Percentiles rank a stretch among this genome's conserved stretches.
Conservation (phyloP, 23 tunicate species). For the Ciona savignyi region DNA sequence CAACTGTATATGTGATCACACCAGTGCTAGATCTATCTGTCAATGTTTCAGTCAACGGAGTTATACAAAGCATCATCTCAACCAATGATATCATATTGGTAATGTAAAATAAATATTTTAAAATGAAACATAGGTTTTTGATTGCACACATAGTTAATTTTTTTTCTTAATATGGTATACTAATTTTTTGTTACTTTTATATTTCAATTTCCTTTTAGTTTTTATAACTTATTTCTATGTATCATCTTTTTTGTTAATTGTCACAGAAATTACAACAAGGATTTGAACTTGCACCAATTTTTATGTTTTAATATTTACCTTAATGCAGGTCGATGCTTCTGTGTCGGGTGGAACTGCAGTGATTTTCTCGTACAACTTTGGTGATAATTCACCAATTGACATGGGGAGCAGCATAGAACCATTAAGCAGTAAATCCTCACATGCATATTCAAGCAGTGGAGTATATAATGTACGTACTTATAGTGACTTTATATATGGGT, state of each 20-base stretch:
- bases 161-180: no score
- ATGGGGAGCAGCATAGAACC: neutral
- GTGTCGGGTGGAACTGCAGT: neutral
- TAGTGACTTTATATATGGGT: no score
- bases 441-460: neutral
- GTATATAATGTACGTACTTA: neutral
- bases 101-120: no score
- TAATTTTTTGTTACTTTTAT: no score
- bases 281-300: no score
- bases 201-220: no score
- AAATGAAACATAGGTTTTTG: no score
- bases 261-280: no score
- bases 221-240: no score
- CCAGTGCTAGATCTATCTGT: slow-evolving; percentile 16
- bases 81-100: neutral
- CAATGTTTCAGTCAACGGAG: neutral
- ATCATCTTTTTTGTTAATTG: no score
- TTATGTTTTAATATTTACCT: no score
- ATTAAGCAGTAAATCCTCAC: neutral
- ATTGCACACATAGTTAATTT: no score
- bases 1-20: slow-evolving; percentile 26
- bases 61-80: neutral
- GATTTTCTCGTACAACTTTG: neutral
- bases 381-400: neutral
- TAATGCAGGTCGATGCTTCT: neutral